These are phyloP conservation scores for Epirrhoe tristata DNA, from an alignment of 2,888 invertebrate genomes.

Conservation along the genomic window DNA sequence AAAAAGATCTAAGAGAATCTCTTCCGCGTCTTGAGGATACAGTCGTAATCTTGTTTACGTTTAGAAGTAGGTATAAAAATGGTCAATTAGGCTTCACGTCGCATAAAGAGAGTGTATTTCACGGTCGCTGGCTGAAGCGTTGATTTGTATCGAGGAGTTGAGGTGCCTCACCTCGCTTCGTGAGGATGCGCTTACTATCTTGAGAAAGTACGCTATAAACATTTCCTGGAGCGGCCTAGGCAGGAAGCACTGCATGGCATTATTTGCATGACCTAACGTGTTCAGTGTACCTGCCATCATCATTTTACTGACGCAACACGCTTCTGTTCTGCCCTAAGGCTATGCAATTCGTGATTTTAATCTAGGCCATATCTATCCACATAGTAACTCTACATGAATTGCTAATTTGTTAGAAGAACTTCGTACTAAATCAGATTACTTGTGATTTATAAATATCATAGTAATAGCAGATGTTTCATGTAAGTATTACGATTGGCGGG, in stretches of 20 bases:
- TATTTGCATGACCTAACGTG: constrained; percentile 59
- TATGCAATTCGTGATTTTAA: neutral
- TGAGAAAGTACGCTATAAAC: constrained; percentile 62
- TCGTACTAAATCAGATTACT: neutral
- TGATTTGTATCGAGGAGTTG: constrained; percentile 35
- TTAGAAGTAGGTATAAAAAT: too few species aligned
- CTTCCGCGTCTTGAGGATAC: too few species aligned
- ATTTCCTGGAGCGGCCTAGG: constrained; percentile 59
- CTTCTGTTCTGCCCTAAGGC: constrained; percentile 37
- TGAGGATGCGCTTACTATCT: constrained; percentile 47
- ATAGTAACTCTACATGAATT: neutral
- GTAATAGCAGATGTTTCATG: constrained; percentile 52
- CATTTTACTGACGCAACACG: constrained; percentile 62
- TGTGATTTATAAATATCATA: constrained; percentile 47
- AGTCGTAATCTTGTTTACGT: too few species aligned
- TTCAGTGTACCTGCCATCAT: constrained; percentile 55
- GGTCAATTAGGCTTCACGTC: constrained; percentile 6
- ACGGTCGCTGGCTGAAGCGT: constrained; percentile 32
- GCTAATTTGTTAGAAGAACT: too few species aligned
- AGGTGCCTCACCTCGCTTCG: constrained; percentile 15
- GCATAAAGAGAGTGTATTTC: constrained; percentile 27
- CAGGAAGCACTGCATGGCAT: constrained; percentile 60
- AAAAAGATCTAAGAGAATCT: too few species aligned
- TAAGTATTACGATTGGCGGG: constrained; percentile 68
- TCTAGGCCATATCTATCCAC: constrained; percentile 28